Conservation (phyloP, 1,140 invertebrate genomes). For the Tachypleus tridentatus region DNA sequence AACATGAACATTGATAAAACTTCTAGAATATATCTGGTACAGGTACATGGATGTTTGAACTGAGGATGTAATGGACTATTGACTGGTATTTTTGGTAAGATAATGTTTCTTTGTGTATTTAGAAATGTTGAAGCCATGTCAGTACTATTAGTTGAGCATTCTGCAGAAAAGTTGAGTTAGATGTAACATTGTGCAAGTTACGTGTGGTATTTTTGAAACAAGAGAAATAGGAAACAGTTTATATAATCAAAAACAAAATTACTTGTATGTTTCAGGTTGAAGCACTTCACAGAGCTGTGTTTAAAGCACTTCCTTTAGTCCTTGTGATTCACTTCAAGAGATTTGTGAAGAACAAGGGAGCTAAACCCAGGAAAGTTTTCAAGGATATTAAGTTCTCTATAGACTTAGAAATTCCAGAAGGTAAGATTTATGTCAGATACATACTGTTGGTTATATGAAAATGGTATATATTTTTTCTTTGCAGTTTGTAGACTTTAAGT, state of each 20-base stretch:
- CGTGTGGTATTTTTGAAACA: conserved; percentile 35
- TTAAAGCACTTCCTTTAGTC: conserved; percentile 73
- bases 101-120: no score
- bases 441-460: background rate
- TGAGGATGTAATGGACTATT: no score
- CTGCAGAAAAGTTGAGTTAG: no score
- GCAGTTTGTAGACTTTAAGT: no score
- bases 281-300: conserved; percentile 69
- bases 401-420: conserved; percentile 78
- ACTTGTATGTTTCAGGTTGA: conserved; percentile 57
- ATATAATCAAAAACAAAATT: conserved; percentile 20
- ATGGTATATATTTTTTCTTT: conserved; percentile 3
- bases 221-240: conserved; percentile 44
- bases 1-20: no score
- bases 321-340: conserved; percentile 71
- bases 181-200: no score
- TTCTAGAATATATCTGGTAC: no score
- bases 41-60: no score
- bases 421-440: conserved; percentile 32
- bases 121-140: no score
- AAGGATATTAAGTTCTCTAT: conserved; percentile 80
- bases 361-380: conserved; percentile 68
- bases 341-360: conserved; percentile 66
- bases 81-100: no score
- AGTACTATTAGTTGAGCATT: no score